Conservation (phyloP, 2,797 vertebrate species). For the Buceros bicornis region DNA sequence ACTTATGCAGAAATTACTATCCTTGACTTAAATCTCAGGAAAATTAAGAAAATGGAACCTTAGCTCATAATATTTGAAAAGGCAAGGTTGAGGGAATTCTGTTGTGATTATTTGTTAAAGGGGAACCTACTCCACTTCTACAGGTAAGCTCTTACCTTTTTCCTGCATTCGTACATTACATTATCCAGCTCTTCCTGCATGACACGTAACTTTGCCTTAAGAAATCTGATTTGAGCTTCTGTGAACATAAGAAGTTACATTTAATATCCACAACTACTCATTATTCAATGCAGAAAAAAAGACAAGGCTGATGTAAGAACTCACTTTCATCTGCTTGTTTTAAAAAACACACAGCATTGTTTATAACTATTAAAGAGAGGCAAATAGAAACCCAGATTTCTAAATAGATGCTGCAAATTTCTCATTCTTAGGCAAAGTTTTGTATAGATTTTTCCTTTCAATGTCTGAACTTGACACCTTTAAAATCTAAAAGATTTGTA, state of each 20-base stretch:
- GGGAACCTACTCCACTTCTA: not conserved
- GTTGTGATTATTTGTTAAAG: not conserved
- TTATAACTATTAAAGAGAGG: not conserved
- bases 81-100: not conserved
- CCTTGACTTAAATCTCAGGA: not conserved
- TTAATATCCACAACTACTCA: constrained; percentile 6
- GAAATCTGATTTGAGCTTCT: constrained; percentile 90
- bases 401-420: not conserved
- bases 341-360: not conserved
- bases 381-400: not conserved
- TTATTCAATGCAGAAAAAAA: not conserved
- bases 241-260: constrained; percentile 56
- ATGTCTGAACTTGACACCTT: not conserved
- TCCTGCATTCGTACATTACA: constrained; percentile 85
- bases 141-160: constrained; percentile 82
- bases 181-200: constrained; percentile 91
- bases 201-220: constrained; percentile 92
- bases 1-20: not conserved
- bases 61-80: not conserved
- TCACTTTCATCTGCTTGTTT: not conserved
- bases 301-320: not conserved
- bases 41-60: fast-evolving
- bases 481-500: not conserved
- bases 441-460: not conserved
- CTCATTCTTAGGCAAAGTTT: not conserved